These are phyloP conservation scores for Eupsittula cactorum DNA, from an alignment of 2,113 vertebrate species.

Conservation along the genomic window DNA sequence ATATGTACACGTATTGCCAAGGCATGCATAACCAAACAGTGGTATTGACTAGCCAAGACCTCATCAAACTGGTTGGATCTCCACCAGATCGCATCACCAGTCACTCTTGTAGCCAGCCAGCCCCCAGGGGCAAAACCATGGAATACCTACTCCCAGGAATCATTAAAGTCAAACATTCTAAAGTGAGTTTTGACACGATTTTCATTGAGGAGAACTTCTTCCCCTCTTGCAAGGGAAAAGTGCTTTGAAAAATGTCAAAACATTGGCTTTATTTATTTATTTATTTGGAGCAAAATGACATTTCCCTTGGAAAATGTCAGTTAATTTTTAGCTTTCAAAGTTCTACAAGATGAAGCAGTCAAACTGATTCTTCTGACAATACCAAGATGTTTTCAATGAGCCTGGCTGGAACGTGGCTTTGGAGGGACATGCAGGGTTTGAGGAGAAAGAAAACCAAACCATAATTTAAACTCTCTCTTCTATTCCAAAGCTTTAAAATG, in stretches of 20 bases:
- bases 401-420: not conserved
- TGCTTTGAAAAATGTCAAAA: conserved; percentile 61
- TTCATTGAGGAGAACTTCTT: conserved; percentile 24
- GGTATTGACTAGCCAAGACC: not conserved
- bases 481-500: not conserved
- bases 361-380: conserved; percentile 47
- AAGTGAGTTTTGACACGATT: conserved; percentile 13
- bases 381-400: not conserved
- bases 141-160: not conserved
- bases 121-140: accelerated
- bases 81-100: not conserved
- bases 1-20: accelerated
- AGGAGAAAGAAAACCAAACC: not conserved
- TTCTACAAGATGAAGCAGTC: conserved; percentile 58
- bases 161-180: not conserved
- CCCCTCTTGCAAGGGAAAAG: conserved; percentile 7
- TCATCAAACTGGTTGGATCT: not conserved
- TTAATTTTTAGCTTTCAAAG: conserved; percentile 60
- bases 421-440: not conserved
- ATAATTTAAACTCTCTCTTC: not conserved
- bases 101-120: accelerated
- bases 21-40: no score
- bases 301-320: conserved; percentile 70
- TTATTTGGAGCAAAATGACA: conserved; percentile 62
- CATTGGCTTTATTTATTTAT: conserved; percentile 58